Base-by-base conservation (phyloP, 1,140 invertebrate species). In the Drosophila virilis region DNA sequence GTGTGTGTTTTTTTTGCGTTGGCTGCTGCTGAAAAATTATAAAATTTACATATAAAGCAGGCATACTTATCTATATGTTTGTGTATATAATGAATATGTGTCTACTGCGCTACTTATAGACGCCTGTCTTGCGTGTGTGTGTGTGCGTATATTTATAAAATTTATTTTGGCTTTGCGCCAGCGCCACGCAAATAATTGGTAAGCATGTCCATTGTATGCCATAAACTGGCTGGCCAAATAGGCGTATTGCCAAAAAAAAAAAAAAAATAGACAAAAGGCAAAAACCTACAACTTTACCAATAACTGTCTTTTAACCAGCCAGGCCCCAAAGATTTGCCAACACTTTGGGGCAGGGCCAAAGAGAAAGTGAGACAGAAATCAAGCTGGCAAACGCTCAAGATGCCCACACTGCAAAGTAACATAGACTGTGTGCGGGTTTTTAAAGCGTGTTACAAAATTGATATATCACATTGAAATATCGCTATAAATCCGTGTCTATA, bases 181-280 rank as follows among this genome's bases (percentile, higher is more conserved):
- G 70, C 66, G 77, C 80, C 77, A 88, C 83, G 84, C 84, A 89
- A 88, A 88, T 89, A 88, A 88, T 88, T 88, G 79, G 79, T 77
- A 83, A 77, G 79, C 80, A 75, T 80, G 80, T 67, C 77, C 80
- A 77, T 90, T 90, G 76, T 82, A 62, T 64, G 80, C 69, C 78
- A 62, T 66, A 51, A 51, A 65, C 38, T 48, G 4, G 54, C 43
- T 52, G 60, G 55, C 55, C 57, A 73, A 74, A 65, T 65, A 48
- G 58, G 61, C 43, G 22, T 8, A 22, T 42, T 43, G 60, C 66
- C 61, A 78, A 61, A 45, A 28, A 28, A 28, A 28, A 28, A 22
- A 22, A 2, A 2, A 17, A 17, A 2, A 2, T 1, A 17, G 22
- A 28, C 4, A 5, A 28, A 28, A 28, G 22, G 22, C 2, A 28